These are phyloP conservation scores for Phragmatobia fuliginosa DNA, from an alignment of 2,888 invertebrate genomes.

Conservation along the genomic window DNA sequence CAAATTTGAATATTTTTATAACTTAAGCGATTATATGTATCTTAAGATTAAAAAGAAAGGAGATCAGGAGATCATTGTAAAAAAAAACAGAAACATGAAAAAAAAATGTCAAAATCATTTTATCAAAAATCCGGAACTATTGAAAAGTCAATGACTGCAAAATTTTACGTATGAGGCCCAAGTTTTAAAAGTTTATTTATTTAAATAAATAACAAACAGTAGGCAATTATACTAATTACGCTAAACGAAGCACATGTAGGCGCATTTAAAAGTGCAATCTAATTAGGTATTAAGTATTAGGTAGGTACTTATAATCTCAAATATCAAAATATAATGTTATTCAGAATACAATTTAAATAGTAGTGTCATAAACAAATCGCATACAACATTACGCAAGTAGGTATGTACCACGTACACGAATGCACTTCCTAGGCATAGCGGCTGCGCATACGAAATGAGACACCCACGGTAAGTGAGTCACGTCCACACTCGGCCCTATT, in stretches of 20 bases:
- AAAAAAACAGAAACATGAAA: neutral
- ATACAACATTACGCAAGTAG: conserved; percentile 56
- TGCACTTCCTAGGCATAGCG: conserved; percentile 79
- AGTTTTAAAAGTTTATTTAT: conserved; percentile 35
- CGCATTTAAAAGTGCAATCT: neutral
- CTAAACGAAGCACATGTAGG: conserved; percentile 1
- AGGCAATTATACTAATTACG: neutral
- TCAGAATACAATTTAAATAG: neutral
- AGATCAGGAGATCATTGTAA: neutral
- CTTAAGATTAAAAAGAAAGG: neutral
- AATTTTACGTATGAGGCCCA: conserved; percentile 25
- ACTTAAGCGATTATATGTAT: neutral
- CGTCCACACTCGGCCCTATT: conserved; percentile 53
- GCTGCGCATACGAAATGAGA: conserved; percentile 74
- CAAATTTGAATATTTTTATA: neutral
- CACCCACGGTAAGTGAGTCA: conserved; percentile 75
- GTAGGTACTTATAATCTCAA: neutral
- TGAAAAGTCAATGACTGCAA: conserved; percentile 51
- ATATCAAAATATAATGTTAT: neutral
- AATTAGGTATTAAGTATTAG: conserved; percentile 12
- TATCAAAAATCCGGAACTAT: conserved; percentile 34
- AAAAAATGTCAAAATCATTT: conserved; percentile 3
- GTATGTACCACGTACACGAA: conserved; percentile 58
- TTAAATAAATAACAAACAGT: conserved; percentile 22
- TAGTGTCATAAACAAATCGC: conserved; percentile 46